Evolutionary conservation across 2,797 vertebrate genomes (phyloP), one percentile per base, ranked within the genome.

Genomic region (Enteromius anoplus): DNA sequence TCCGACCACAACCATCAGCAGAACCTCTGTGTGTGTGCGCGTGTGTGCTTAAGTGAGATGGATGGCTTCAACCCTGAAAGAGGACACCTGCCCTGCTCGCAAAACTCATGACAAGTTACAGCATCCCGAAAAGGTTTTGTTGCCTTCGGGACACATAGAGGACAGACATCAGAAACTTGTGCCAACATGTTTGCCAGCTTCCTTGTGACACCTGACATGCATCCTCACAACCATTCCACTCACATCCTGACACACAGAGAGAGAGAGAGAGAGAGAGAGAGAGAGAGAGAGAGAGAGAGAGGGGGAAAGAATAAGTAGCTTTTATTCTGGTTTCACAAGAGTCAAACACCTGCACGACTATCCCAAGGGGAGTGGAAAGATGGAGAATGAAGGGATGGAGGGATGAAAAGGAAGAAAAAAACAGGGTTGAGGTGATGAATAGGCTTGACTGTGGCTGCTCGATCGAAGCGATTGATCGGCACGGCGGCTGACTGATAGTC

Each of bases 401-500:
- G 17, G 69, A 77, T 72, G 72, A 80, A 76, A 58, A 80, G 73
- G 29, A 60, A 66, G 78, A 66, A 75, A 55, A 45, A 69, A 77
- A 81, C 21, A 15, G 69, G 68, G 66, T 75, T 69, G 71, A 40
- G 75, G 72, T 88, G 85, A 86, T 86, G 70, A 88, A 88, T 88
- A 83, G 49, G 85, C 69, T 29, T 70, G 40, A 64, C 65, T 77
- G 51, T 26, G 29, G 65, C 81, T 75, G 40, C 40, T 47, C 79
- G 88, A 93, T 93, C 89, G 89, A 94, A 93, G 68, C 78, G 85
- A 93, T 92, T 91, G 92, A 93, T 91, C 34, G 49, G 85, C 82
- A 84, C 51, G 53, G 86, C 87, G 88, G 89, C 90, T 88, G 89
- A 88, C 87, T 85, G 84, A 87, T 85, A 79, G 71, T 80, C 86